Conservation (phyloP, 2,888 invertebrate species). For the Monoplex corrugatus region DNA sequence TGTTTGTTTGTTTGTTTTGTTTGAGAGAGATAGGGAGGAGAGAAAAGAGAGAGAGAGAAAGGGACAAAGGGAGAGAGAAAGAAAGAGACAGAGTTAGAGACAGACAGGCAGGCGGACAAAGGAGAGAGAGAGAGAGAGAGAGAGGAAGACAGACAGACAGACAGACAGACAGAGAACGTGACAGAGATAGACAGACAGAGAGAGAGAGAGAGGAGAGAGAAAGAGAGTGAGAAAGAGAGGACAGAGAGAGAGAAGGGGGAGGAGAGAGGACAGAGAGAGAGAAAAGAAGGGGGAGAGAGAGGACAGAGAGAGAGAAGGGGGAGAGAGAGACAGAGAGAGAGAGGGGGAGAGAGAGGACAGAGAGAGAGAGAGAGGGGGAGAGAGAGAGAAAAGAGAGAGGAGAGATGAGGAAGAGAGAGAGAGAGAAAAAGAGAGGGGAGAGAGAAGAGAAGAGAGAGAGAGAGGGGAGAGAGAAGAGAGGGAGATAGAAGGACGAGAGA, state of each 20-base stretch:
- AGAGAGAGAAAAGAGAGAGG: not conserved
- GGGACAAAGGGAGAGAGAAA: not conserved
- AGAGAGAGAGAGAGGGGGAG: not conserved
- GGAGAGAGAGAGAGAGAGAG: too few species aligned
- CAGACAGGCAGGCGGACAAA: not conserved
- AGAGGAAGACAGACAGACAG: too few species aligned
- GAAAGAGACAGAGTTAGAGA: too few species aligned
- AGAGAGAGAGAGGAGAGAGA: not conserved
- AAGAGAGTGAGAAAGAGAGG: not conserved
- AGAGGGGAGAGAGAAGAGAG: not conserved
- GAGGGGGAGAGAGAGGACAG: too few species aligned
- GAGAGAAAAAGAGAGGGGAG: not conserved
- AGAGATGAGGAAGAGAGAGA: not conserved
- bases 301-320: not conserved
- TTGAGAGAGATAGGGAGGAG: not conserved
- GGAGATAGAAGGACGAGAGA: too few species aligned
- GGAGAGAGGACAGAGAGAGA: too few species aligned
- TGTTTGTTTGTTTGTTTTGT: too few species aligned
- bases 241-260: not conserved
- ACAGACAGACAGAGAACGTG: too few species aligned
- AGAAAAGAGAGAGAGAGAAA: not conserved
- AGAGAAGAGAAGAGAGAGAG: not conserved
- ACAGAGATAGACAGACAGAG: too few species aligned
- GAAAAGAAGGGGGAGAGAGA: too few species aligned
- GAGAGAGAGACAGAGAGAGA: not conserved